Evolutionary conservation across 2,888 invertebrate genomes (phyloP).

Genomic region (Yponomeuta plumbellus): DNA sequence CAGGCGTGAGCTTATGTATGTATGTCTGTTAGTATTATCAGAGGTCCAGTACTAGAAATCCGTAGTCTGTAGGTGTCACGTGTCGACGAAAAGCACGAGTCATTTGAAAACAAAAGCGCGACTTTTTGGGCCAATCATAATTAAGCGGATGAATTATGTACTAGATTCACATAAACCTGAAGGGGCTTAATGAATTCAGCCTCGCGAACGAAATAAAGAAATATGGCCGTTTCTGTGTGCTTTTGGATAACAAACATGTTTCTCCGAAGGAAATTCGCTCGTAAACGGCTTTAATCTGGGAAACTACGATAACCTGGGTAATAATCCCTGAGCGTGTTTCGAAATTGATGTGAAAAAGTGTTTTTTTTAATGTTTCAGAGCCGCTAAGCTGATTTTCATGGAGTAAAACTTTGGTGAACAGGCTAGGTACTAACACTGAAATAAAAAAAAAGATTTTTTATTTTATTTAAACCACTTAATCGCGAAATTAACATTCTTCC

Average conservation of each 20-base stretch:
- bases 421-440: too few relatives aligned
- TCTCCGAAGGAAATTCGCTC: not conserved
- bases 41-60: too few relatives aligned
- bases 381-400: too few relatives aligned
- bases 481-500: too few relatives aligned
- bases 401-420: too few relatives aligned
- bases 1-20: too few relatives aligned
- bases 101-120: not conserved
- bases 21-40: too few relatives aligned
- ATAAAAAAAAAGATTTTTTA: too few relatives aligned
- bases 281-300: not conserved
- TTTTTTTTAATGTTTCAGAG: too few relatives aligned
- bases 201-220: not conserved
- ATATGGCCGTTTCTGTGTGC: not conserved
- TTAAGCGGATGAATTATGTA: not conserved
- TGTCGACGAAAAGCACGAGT: not conserved
- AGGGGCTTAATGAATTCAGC: not conserved
- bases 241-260: not conserved
- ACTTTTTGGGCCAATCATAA: not conserved
- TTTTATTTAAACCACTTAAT: too few relatives aligned
- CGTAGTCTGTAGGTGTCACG: not conserved
- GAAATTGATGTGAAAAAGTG: not conserved
- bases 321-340: not conserved
- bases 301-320: not conserved
- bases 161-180: not conserved